Conservation (phyloP, 2,888 invertebrate species). For the Stenchaetothrips biformis region DNA sequence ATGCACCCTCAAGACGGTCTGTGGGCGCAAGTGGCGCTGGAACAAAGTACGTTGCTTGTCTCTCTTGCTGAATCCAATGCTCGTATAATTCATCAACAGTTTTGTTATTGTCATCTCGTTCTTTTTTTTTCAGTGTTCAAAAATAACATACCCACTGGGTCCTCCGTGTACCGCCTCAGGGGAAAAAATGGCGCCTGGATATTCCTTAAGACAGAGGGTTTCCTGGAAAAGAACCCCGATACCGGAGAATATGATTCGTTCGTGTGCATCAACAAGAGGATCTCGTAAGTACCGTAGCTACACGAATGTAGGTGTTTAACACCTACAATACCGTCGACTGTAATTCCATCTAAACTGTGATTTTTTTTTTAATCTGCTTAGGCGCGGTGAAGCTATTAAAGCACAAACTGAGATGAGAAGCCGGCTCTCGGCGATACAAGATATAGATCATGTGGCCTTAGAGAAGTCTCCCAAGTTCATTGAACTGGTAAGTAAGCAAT, state of each 20-base stretch:
- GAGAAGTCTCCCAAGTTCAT: too few species aligned
- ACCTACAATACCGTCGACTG: too few species aligned
- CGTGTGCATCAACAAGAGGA: constrained; percentile 76
- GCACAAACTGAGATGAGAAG: too few species aligned
- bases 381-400: too few species aligned
- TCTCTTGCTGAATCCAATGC: constrained; percentile 18
- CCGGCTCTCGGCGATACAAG: too few species aligned
- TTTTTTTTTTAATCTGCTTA: too few species aligned
- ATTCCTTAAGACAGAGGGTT: constrained; percentile 77
- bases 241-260: constrained; percentile 72
- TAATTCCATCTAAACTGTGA: too few species aligned
- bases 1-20: constrained; percentile 87
- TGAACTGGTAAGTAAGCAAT: too few species aligned
- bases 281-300: constrained; percentile 47
- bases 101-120: constrained; percentile 29
- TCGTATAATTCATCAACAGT: background rate
- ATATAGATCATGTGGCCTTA: too few species aligned
- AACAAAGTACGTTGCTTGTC: constrained; percentile 62
- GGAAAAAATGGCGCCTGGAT: constrained; percentile 80
- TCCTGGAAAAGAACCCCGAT: constrained; percentile 71
- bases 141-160: constrained; percentile 73
- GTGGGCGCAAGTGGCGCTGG: constrained; percentile 80
- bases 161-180: constrained; percentile 79
- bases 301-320: too few species aligned
- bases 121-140: constrained; percentile 66